Percentiles rank a stretch among this genome's conserved stretches.
Evolutionary conservation across 1,140 invertebrate genomes (phyloP).

Genomic region (Wiebesia pumilae): DNA sequence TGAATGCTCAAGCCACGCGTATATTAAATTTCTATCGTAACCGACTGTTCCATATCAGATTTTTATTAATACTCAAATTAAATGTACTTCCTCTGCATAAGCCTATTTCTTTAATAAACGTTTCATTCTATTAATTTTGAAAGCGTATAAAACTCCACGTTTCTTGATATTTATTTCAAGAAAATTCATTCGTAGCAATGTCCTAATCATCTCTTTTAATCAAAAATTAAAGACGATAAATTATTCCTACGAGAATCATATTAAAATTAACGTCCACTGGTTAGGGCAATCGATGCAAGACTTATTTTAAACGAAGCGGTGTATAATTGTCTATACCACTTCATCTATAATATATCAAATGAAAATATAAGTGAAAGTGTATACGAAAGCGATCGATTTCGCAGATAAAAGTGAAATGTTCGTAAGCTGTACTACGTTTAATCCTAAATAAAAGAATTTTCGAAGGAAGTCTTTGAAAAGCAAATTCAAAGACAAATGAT

Average conservation of each 20-base stretch:
- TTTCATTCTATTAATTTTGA: not conserved
- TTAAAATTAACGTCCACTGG: not conserved
- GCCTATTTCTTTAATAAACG: not conserved
- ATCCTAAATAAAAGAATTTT: no score
- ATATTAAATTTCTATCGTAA: slow-evolving; percentile 35
- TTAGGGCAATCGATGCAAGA: not conserved
- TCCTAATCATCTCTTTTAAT: not conserved
- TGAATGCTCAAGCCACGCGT: not conserved
- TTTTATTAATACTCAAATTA: slow-evolving; percentile 33
- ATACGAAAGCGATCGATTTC: not conserved
- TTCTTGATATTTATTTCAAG: not conserved
- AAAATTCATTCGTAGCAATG: not conserved
- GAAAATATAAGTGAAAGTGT: no score
- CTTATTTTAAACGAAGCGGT: not conserved
- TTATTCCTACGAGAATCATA: not conserved
- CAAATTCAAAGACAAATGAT: no score
- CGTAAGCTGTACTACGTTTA: not conserved
- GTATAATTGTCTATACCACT: not conserved
- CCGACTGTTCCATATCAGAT: slow-evolving; percentile 5
- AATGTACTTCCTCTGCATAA: not conserved
- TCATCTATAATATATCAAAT: no score
- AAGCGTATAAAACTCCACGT: not conserved
- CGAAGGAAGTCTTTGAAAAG: no score
- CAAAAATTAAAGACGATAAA: not conserved
- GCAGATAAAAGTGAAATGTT: not conserved